Percentiles rank a stretch among this genome's conserved stretches.
These are phyloP conservation scores for Hydrocynus forskahlii DNA, from an alignment of 2,797 vertebrate species.

Conservation along the genomic window DNA sequence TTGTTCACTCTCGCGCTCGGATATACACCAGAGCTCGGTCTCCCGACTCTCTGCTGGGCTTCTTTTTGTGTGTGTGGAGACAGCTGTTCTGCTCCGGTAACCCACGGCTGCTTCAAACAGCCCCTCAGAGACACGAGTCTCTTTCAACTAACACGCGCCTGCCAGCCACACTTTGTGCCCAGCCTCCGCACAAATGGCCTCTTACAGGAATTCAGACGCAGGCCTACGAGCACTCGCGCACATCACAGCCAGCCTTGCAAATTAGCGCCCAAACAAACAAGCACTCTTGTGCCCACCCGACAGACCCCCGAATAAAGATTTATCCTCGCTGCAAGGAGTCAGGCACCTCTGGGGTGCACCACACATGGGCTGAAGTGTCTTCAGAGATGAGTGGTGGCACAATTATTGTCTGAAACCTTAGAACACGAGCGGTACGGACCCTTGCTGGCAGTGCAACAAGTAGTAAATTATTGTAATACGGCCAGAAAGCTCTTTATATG, in stretches of 20 bases:
- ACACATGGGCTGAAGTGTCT: background rate
- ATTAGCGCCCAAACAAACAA: constrained; percentile 25
- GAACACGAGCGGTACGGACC: no score
- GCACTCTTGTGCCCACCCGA: background rate
- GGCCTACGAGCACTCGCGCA: constrained; percentile 8
- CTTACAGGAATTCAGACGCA: constrained; percentile 32
- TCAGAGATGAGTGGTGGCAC: background rate
- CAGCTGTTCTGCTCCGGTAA: constrained; percentile 46
- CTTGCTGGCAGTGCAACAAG: no score
- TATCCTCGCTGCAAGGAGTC: background rate
- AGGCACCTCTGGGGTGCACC: background rate
- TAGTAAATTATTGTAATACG: no score
- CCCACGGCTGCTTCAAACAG: constrained; percentile 53
- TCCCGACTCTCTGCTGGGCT: constrained; percentile 34
- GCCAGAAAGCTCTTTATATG: no score
- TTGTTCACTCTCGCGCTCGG: constrained; percentile 9
- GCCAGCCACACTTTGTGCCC: constrained; percentile 37
- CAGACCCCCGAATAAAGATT: background rate
- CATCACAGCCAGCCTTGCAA: constrained; percentile 20
- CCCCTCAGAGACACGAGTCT: constrained; percentile 32
- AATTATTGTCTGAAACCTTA: background rate
- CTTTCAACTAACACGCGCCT: constrained; percentile 50
- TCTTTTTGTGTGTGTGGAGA: constrained; percentile 39
- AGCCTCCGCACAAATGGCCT: constrained; percentile 42
- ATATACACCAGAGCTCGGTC: background rate